Base-by-base conservation (phyloP, 2,113 vertebrate genomes). In the Antigone vipio region DNA sequence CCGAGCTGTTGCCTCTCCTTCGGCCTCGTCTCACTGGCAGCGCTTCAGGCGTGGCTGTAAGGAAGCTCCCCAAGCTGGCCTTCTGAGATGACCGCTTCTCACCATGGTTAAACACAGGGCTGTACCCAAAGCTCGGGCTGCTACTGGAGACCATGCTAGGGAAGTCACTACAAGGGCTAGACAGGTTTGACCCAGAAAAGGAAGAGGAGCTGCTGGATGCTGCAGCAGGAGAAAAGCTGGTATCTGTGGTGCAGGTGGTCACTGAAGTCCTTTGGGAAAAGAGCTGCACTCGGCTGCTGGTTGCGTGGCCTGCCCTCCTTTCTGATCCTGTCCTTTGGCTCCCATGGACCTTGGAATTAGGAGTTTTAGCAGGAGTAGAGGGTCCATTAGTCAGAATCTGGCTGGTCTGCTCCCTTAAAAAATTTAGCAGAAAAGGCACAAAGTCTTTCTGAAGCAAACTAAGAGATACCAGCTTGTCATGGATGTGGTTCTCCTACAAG, bases 381-480 rank as follows among this genome's bases (percentile, higher is more conserved):
- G 99, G 99, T 14, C 99, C 99, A 96, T 99, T 98, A 63, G 99
- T 99, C 53, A 99, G 97, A 56, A 99, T 98, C 71, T 98, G 98
- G 92, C 98, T 98, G 95, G 99, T 99, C 96, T 99, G 99, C 78
- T 99, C 99, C 88, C 99, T 98, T 93, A 99, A 98, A 97, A 99
- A 99, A 96, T 99, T 99, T 35, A 99, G 97, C 74, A 99, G 97
- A 95, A 99, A 99, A 83, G 99, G 98, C 88, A 99, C 99, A 97
- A 99, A 99, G 88, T 99, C 99, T 74, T 99, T 99, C 92, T 98
- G 99, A 91, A 98, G 98, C 5, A 98, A 96, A 80, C n/a, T 73
- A 47, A 99, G 97, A 21, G 96, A 92, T n/a, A 96, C 35, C 19
- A 96, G 95, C 17, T 96, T 89, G 47, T 98, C 97, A 55, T 95